These are phyloP conservation scores for Cerceris ruficornis DNA, from an alignment of 2,888 invertebrate genomes.

Conservation along the genomic window DNA sequence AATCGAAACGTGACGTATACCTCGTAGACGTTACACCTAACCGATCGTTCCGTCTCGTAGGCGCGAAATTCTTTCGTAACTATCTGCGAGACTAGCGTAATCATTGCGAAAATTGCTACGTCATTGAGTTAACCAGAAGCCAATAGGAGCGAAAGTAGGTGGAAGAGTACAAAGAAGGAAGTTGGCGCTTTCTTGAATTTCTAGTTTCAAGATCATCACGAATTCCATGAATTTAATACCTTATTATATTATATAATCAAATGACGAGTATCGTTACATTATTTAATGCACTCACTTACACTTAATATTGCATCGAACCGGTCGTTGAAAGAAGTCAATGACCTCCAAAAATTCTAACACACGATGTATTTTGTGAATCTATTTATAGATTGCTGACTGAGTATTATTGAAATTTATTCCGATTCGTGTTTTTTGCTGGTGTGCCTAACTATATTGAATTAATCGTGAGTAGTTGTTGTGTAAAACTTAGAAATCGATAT, in stretches of 20 bases:
- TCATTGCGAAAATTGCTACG: constrained; percentile 41
- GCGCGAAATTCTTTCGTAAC: constrained; percentile 48
- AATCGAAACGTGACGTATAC: constrained; percentile 51
- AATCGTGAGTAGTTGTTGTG: too few relatives aligned
- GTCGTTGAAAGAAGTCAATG: too few relatives aligned
- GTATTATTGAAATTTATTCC: too few relatives aligned
- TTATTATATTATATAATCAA: too few relatives aligned
- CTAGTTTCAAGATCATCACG: constrained; percentile 24
- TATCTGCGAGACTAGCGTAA: constrained; percentile 29
- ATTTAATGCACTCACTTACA: background rate
- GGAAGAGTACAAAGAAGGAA: constrained; percentile 14
- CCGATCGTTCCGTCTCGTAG: constrained; percentile 16
- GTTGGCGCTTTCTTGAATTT: constrained; percentile 21
- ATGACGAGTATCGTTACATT: background rate
- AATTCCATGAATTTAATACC: background rate
- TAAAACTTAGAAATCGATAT: too few relatives aligned
- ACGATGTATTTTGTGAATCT: too few relatives aligned
- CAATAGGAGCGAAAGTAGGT: constrained; percentile 38
- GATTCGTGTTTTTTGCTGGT: too few relatives aligned
- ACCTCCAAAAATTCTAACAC: too few relatives aligned
- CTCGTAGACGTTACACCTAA: constrained; percentile 4
- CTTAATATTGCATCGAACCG: too few relatives aligned
- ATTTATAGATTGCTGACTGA: too few relatives aligned
- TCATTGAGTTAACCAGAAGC: constrained; percentile 36
- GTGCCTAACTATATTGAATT: too few relatives aligned